Evolutionary conservation across 2,797 vertebrate species (phyloP), one percentile per base, ranked within the genome.

Genomic region (Garrulus glandarius): DNA sequence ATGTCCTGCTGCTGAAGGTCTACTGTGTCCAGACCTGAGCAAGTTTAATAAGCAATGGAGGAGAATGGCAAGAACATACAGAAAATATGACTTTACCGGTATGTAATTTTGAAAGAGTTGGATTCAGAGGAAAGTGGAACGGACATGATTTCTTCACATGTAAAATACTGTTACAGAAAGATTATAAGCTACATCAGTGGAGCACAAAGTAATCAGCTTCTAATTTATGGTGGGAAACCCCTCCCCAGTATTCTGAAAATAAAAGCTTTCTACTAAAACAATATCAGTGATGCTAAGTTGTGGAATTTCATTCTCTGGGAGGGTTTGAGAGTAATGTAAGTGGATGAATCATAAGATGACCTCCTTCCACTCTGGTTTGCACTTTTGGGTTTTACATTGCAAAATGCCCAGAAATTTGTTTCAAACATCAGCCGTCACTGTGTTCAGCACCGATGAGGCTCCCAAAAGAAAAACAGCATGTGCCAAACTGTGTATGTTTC

Each of bases 381-480:
- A 10, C 30, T 75, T 60, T 26, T 32, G 60, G 22, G 12, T 81
- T 92, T 92, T 88, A 57, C 12, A 7, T 61, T 43, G 61, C 15
- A 74, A 77, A 71, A 68, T 44, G 39, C 27, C 32, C 10, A 74
- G 36, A 69, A 61, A 32, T 57, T 46, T 68, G 53, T 75, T 86
- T 94, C 44, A 53, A 43, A 67, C 27, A 65, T 80, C n/a, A 84
- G n/a, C 59, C 88, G 34, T 72, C 34, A 46, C 67, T 80, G 56
- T 8, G 1, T 76, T 91, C 21, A 37, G 72, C 49, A n/a, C 24
- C 0, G 0, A 27, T 15, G 24, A 26, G 56, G 52, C 53, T 83
- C 44, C 36, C 30, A 81, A 29, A 82, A 43, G 64, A 70, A 80
- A 77, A 85, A 4, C 15, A 47, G 32, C 46, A n/a, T 32, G 14